Conservation (phyloP, 2,888 invertebrate species). For the Phytoseiulus persimilis region DNA sequence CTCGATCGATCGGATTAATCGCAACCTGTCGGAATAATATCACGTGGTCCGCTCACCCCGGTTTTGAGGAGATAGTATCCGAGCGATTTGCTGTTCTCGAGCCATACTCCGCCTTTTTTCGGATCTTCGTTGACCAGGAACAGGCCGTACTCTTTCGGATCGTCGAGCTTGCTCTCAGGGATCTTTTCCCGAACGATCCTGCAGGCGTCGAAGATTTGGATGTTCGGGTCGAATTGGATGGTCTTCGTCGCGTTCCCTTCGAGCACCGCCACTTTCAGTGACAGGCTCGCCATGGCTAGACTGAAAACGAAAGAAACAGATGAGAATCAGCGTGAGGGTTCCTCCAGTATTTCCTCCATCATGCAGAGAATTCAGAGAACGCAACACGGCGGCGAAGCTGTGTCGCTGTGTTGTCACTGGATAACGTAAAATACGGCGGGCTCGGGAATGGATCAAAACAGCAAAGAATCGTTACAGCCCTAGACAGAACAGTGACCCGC, state of each 20-base stretch:
- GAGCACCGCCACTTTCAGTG: conserved; percentile 54
- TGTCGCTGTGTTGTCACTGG: no score
- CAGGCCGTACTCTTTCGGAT: conserved; percentile 89
- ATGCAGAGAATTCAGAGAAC: not conserved
- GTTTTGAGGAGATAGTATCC: conserved; percentile 94
- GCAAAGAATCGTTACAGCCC: no score
- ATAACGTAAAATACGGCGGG: no score
- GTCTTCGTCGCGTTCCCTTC: conserved; percentile 70
- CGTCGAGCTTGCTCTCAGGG: conserved; percentile 74
- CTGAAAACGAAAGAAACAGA: conserved; percentile 41
- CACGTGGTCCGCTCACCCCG: conserved; percentile 55
- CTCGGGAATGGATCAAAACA: no score
- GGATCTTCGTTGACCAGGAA: conserved; percentile 93
- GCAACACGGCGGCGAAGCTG: not conserved
- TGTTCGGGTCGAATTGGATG: conserved; percentile 93
- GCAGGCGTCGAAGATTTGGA: conserved; percentile 86
- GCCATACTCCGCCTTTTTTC: conserved; percentile 93
- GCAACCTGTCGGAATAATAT: no score
- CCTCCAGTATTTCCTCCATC: not conserved
- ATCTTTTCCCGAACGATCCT: conserved; percentile 89
- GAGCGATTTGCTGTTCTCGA: conserved; percentile 82
- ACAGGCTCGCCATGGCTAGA: conserved; percentile 52
- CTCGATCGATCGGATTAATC: no score
- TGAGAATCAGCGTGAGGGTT: conserved; percentile 42
- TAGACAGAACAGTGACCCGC: no score